Conservation (phyloP, 1,140 invertebrate species). For the Lucilia cuprina region DNA sequence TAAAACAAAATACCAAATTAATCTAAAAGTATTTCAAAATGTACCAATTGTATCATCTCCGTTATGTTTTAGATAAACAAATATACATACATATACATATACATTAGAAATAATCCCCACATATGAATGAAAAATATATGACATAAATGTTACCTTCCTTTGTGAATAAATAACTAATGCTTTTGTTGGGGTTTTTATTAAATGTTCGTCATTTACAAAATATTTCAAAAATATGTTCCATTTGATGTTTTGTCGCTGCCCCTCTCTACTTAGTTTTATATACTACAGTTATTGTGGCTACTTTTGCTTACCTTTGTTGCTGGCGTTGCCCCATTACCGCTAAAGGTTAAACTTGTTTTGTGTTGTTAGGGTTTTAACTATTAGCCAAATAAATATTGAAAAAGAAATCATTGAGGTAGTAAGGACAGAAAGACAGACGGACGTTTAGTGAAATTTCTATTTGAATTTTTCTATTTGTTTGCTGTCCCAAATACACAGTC, state of each 20-base stretch:
- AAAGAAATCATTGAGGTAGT: not conserved
- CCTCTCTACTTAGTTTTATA: not conserved
- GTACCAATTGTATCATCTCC: not conserved
- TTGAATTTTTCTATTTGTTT: not conserved
- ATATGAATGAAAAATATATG: not conserved
- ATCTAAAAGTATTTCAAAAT: not conserved
- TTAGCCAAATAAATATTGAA: constrained; percentile 12
- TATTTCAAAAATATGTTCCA: not conserved
- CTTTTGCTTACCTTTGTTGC: not conserved
- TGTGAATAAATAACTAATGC: constrained; percentile 20
- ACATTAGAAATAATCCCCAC: not conserved
- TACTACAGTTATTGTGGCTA: not conserved
- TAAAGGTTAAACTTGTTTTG: not conserved
- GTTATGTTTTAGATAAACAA: not conserved
- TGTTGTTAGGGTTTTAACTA: not conserved
- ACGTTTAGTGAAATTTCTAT: not conserved
- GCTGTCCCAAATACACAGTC: not conserved
- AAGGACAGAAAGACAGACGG: not conserved
- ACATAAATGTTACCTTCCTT: not conserved
- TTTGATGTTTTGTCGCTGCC: not conserved
- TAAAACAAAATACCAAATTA: no score
- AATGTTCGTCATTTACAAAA: not conserved
- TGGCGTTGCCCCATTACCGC: not conserved
- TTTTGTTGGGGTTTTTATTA: not conserved
- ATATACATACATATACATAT: not conserved